Conservation (phyloP, 2,888 invertebrate species). For the Creontiades dilutus region DNA sequence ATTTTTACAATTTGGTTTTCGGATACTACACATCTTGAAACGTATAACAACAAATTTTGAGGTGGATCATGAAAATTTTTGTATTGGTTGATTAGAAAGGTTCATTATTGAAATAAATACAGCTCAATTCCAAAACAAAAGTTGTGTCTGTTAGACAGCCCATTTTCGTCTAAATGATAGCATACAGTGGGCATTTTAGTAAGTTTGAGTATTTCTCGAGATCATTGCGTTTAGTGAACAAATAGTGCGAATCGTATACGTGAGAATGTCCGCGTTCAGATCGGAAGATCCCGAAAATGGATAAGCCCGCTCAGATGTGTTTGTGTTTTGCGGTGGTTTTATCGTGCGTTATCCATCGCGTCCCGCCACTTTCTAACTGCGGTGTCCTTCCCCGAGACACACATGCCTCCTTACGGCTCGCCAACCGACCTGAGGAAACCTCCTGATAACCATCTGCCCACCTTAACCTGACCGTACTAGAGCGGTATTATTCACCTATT, state of each 20-base stretch:
- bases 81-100: no score
- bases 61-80: no score
- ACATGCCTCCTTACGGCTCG: conserved; percentile 2
- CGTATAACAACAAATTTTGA: no score
- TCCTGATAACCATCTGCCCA: conserved; percentile 8
- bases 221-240: background rate
- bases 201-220: no score
- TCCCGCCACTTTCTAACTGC: background rate
- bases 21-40: no score
- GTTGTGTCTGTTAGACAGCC: no score
- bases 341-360: conserved; percentile 21
- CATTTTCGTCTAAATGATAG: no score
- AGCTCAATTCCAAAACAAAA: no score
- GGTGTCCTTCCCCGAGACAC: background rate
- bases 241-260: background rate
- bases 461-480: conserved; percentile 30
- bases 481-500: conserved; percentile 8
- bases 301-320: background rate
- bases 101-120: no score
- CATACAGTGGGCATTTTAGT: no score
- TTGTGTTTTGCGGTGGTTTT: conserved; percentile 17
- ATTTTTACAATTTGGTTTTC: no score
- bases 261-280: conserved; percentile 6
- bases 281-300: conserved; percentile 11
- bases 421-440: background rate